phyloP scores from a whole-genome alignment of 2,888 invertebrate genomes.

The Habrosyne pyritoides region DNA sequence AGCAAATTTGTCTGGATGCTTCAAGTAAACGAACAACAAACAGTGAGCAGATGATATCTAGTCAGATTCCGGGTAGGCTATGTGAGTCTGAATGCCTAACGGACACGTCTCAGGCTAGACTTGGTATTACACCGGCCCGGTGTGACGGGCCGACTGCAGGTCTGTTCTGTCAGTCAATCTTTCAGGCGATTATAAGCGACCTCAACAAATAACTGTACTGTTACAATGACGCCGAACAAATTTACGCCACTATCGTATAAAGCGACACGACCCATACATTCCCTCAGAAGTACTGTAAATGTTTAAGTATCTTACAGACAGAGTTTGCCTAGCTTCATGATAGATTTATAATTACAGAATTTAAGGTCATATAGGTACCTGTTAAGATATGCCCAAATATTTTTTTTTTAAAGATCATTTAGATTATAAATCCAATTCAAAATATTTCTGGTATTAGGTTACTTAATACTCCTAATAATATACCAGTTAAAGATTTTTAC shows the following conservation, averaged over 20 bases:
- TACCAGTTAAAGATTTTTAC: too few relatives aligned
- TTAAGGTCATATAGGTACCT: too few relatives aligned
- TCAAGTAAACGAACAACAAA: slow-evolving; percentile 52
- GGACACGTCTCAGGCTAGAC: slow-evolving; percentile 59
- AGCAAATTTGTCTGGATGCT: neutral
- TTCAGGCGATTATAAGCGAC: slow-evolving; percentile 55
- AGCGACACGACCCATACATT: slow-evolving; percentile 16
- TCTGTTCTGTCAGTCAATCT: slow-evolving; percentile 71
- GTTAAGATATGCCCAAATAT: too few relatives aligned
- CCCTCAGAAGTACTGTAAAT: neutral
- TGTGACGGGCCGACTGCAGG: slow-evolving; percentile 51
- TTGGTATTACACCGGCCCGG: slow-evolving; percentile 39
- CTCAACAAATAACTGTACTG: slow-evolving; percentile 61
- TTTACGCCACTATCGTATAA: slow-evolving; percentile 32
- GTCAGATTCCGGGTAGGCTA: slow-evolving; percentile 68
- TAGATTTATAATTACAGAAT: neutral
- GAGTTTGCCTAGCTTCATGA: too few relatives aligned
- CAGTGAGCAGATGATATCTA: slow-evolving; percentile 69
- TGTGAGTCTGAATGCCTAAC: slow-evolving; percentile 73
- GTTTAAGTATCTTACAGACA: neutral
- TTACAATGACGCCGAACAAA: slow-evolving; percentile 56
- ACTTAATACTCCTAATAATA: too few relatives aligned
- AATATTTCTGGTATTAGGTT: too few relatives aligned
- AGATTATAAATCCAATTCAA: too few relatives aligned
- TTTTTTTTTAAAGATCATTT: too few relatives aligned